Evolutionary conservation across 1,140 invertebrate genomes (phyloP).

Genomic region (Heliconius melpomene): DNA sequence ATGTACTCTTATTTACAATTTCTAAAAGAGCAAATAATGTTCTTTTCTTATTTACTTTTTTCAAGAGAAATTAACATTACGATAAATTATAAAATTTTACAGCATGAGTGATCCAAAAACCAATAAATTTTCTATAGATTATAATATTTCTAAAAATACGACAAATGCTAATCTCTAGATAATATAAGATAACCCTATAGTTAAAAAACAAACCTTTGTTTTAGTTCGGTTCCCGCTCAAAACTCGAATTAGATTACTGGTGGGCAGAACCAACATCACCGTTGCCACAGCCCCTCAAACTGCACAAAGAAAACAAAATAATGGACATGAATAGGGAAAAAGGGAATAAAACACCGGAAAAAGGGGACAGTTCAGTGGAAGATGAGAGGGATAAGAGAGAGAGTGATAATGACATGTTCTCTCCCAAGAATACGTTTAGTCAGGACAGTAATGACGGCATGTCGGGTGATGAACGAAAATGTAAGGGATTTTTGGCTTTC

Average conservation of each 20-base stretch:
- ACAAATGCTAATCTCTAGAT: background rate
- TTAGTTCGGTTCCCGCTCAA: constrained; percentile 90
- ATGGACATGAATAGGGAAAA: constrained; percentile 47
- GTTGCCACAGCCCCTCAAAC: constrained; percentile 51
- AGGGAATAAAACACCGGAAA: constrained; percentile 57
- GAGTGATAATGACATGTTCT: constrained; percentile 70
- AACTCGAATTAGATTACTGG: constrained; percentile 91
- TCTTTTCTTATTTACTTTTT: too few relatives aligned
- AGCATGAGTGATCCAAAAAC: too few relatives aligned
- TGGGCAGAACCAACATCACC: constrained; percentile 84
- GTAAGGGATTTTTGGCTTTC: constrained; percentile 36
- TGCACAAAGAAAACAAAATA: constrained; percentile 46
- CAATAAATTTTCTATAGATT: too few relatives aligned
- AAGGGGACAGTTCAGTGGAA: constrained; percentile 58
- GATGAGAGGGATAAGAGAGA: constrained; percentile 64
- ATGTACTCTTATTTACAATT: too few relatives aligned
- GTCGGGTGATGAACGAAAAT: constrained; percentile 72
- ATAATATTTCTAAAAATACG: too few relatives aligned
- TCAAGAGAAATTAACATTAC: too few relatives aligned
- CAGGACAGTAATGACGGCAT: constrained; percentile 74
- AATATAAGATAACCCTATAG: background rate
- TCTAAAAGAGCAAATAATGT: too few relatives aligned
- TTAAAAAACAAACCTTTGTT: constrained; percentile 16
- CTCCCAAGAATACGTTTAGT: constrained; percentile 69
- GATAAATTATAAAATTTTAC: too few relatives aligned